phyloP scores from a whole-genome alignment of 2,113 vertebrate genomes.

The Empidonax alnorum region DNA sequence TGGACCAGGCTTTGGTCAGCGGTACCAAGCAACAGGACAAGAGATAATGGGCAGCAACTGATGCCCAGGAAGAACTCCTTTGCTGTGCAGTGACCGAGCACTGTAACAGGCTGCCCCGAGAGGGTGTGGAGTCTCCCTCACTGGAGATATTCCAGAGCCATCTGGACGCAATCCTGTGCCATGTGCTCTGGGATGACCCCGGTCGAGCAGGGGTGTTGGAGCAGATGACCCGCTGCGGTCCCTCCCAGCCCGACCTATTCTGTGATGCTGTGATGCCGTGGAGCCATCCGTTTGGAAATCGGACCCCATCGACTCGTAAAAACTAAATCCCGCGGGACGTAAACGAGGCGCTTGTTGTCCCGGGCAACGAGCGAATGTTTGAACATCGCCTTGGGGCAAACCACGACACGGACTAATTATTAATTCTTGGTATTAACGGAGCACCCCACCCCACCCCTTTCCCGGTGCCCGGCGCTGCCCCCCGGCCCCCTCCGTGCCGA shows the following conservation, averaged over 20 bases:
- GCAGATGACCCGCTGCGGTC: too few relatives aligned
- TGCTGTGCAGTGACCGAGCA: rapidly evolving
- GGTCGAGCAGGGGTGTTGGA: not conserved
- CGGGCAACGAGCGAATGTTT: not conserved
- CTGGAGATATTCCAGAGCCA: rapidly evolving
- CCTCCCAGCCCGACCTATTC: not conserved
- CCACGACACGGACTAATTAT: not conserved
- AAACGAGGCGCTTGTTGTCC: not conserved
- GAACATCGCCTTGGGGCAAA: rapidly evolving
- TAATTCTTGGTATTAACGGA: not conserved
- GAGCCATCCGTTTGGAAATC: rapidly evolving
- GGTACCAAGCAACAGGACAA: not conserved
- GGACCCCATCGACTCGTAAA: rapidly evolving
- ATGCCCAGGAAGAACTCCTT: not conserved
- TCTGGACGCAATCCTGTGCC: not conserved
- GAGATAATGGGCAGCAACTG: not conserved
- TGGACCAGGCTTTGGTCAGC: not conserved
- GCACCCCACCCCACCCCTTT: too few relatives aligned
- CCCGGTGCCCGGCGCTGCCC: not conserved
- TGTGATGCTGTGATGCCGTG: not conserved
- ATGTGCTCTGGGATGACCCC: not conserved
- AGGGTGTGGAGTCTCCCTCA: not conserved
- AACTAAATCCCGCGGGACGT: not conserved
- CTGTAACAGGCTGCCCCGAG: not conserved
- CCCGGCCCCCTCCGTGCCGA: not conserved